Evolutionary conservation across 2,888 invertebrate species (phyloP).

Genomic region (Drosophila kanekoi): DNA sequence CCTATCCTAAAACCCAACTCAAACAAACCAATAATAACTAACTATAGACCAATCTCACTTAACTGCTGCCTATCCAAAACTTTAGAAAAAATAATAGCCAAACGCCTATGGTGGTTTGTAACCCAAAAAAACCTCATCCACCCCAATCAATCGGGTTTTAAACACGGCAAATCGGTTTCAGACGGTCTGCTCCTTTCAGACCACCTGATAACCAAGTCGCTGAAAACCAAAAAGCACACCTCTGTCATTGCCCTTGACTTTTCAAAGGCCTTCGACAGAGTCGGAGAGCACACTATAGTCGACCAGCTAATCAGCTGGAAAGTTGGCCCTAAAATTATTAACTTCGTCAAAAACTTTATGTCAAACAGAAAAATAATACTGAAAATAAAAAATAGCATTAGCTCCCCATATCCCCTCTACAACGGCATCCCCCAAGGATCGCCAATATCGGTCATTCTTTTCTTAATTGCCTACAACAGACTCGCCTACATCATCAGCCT

Average conservation of each 20-base stretch:
- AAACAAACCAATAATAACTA: slow-evolving; percentile 25
- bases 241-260: slow-evolving; percentile 14
- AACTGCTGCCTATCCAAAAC: slow-evolving; percentile 1
- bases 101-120: slow-evolving; percentile 2
- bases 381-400: not conserved
- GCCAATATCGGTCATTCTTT: slow-evolving; percentile 8
- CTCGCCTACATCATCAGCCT: not conserved
- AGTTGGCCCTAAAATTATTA: slow-evolving; percentile 8
- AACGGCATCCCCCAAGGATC: slow-evolving; percentile 10
- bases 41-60: slow-evolving; percentile 35
- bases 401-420: not conserved
- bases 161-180: slow-evolving; percentile 25
- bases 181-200: slow-evolving; percentile 21
- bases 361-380: not conserved
- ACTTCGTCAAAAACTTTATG: slow-evolving; percentile 13
- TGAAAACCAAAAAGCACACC: slow-evolving; percentile 1
- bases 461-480: slow-evolving; percentile 13
- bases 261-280: slow-evolving; percentile 12
- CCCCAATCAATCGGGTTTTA: not conserved
- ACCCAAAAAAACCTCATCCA: not conserved
- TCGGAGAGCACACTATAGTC: slow-evolving; percentile 1
- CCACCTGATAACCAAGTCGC: slow-evolving; percentile 5
- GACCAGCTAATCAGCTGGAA: slow-evolving; percentile 6
- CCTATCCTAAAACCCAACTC: slow-evolving; percentile 22
- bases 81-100: not conserved